Evolutionary conservation across 2,888 invertebrate species (phyloP).

Genomic region (Malthinus flaveolus): DNA sequence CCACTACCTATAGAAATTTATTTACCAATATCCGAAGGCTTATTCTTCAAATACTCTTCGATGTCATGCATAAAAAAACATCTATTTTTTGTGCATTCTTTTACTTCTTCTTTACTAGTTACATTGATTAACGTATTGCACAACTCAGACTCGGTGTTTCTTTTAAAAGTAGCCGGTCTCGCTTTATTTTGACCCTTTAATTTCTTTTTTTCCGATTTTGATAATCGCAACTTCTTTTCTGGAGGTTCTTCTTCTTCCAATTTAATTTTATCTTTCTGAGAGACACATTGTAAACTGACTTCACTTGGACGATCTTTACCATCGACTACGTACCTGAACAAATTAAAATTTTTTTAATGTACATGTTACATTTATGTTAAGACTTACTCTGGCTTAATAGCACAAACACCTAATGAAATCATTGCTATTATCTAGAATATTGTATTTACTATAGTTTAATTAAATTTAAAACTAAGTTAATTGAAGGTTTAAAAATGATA

Average conservation of each 20-base stretch:
- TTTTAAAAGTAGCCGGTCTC: constrained; percentile 70
- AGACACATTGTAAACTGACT: constrained; percentile 52
- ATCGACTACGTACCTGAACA: constrained; percentile 53
- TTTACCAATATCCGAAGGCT: constrained; percentile 68
- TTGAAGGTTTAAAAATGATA: too few relatives aligned
- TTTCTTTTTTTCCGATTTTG: constrained; percentile 52
- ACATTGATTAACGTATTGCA: constrained; percentile 69
- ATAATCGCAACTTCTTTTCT: constrained; percentile 48
- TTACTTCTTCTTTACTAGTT: constrained; percentile 53
- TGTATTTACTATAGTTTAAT: too few relatives aligned
- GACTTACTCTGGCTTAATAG: constrained; percentile 57
- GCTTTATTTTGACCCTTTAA: constrained; percentile 77
- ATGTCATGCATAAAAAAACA: constrained; percentile 81
- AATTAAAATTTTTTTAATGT: constrained; percentile 23
- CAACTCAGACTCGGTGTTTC: constrained; percentile 64
- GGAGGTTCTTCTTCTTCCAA: constrained; percentile 43
- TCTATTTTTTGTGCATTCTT: constrained; percentile 61
- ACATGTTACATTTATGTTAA: neutral
- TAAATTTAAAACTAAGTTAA: too few relatives aligned
- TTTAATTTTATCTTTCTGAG: constrained; percentile 51
- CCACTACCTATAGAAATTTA: neutral
- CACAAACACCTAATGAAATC: constrained; percentile 51
- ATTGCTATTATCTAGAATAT: neutral
- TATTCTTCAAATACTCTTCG: constrained; percentile 70
- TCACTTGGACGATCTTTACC: constrained; percentile 52